phyloP scores from a whole-genome alignment of 1,140 invertebrate genomes.

The Conopomorpha cramerella region DNA sequence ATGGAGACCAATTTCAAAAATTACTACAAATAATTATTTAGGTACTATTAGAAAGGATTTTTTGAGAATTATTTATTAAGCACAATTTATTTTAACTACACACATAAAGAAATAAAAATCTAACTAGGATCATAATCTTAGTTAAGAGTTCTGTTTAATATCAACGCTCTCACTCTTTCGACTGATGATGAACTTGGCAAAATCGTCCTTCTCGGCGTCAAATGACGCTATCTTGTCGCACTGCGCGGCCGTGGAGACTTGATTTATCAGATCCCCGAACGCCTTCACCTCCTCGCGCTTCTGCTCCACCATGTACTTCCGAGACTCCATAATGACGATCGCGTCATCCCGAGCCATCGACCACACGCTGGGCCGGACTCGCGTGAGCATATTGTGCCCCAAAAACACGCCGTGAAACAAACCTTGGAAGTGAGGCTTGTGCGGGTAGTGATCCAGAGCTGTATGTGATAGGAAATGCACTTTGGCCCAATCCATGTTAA shows the following conservation, averaged over 20 bases:
- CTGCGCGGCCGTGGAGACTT: conserved; percentile 37
- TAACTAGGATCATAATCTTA: too few species aligned
- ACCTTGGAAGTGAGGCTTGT: conserved; percentile 55
- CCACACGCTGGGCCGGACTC: conserved; percentile 50
- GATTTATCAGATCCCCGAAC: conserved; percentile 60
- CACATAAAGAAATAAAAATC: too few species aligned
- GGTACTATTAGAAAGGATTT: too few species aligned
- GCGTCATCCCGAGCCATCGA: conserved; percentile 55
- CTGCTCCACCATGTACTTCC: conserved; percentile 61
- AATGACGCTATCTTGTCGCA: conserved; percentile 29
- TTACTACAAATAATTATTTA: too few species aligned
- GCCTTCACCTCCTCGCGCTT: conserved; percentile 61
- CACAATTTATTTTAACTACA: too few species aligned
- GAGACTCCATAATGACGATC: conserved; percentile 63
- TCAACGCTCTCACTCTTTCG: conserved; percentile 35
- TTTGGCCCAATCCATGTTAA: conserved; percentile 53
- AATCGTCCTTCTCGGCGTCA: conserved; percentile 42
- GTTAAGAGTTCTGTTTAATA: too few species aligned
- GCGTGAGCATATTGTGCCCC: conserved; percentile 58
- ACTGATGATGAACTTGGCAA: conserved; percentile 37
- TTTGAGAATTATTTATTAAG: too few species aligned
- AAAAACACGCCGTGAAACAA: conserved; percentile 66
- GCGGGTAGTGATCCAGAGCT: conserved; percentile 55
- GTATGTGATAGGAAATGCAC: conserved; percentile 63
- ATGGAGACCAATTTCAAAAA: too few species aligned